phyloP scores from a whole-genome alignment of 2,113 vertebrate genomes.

The Maccullochella peelii region DNA sequence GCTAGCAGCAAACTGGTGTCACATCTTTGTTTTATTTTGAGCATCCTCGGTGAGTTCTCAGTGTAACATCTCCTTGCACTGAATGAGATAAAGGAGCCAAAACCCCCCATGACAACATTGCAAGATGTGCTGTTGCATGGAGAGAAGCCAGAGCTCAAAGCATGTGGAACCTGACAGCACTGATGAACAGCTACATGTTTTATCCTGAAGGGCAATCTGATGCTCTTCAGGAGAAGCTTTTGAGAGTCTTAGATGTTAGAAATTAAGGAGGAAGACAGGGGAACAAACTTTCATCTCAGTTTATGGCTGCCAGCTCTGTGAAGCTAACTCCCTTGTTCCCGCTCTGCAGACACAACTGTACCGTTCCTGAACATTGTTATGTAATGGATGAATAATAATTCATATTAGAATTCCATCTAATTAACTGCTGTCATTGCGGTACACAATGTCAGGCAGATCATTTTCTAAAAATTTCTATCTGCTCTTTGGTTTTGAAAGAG shows the following conservation, averaged over 20 bases:
- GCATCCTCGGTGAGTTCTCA: conserved; percentile 25
- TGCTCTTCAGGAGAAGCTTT: conserved; percentile 36
- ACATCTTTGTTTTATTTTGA: conserved; percentile 48
- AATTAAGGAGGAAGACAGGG: conserved; percentile 29
- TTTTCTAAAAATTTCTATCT: background rate
- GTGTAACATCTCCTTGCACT: conserved; percentile 30
- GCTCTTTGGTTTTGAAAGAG: background rate
- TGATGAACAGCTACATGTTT: conserved; percentile 47
- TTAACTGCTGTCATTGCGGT: background rate
- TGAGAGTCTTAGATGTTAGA: conserved; percentile 34
- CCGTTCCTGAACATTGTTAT: conserved; percentile 5
- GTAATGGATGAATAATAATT: conserved; percentile 13
- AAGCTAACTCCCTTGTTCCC: background rate
- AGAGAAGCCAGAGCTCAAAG: conserved; percentile 25
- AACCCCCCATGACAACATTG: conserved; percentile 45
- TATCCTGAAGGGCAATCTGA: conserved; percentile 46
- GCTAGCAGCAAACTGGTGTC: conserved; percentile 4
- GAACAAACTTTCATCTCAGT: conserved; percentile 32
- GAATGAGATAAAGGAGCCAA: conserved; percentile 36
- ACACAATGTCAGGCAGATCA: background rate
- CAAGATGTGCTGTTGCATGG: conserved; percentile 26
- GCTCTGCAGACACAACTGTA: background rate
- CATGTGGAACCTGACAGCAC: conserved; percentile 36
- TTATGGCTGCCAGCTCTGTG: conserved; percentile 32
- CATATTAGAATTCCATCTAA: background rate